phyloP scores from a whole-genome alignment of 2,888 invertebrate species.

The Caenorhabditis sp. region DNA sequence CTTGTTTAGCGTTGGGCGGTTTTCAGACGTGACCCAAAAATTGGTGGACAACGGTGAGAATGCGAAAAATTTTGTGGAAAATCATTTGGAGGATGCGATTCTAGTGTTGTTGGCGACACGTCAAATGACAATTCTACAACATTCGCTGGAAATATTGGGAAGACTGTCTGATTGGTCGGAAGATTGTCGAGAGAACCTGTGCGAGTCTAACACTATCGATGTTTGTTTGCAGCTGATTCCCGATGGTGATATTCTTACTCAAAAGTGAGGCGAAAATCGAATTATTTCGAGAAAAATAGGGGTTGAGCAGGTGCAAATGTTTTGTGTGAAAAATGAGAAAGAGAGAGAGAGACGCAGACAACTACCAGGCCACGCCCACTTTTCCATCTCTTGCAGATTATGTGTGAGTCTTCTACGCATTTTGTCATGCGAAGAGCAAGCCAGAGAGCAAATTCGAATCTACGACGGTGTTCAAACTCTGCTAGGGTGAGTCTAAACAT shows the following conservation, averaged over 20 bases:
- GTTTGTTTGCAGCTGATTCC: conserved; percentile 49
- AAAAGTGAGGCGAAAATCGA: too few species aligned
- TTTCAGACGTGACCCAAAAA: conserved; percentile 43
- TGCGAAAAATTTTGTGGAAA: conserved; percentile 39
- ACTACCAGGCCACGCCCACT: too few species aligned
- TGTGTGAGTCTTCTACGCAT: conserved; percentile 55
- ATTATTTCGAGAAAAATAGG: too few species aligned
- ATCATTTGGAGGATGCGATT: conserved; percentile 20
- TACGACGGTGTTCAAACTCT: conserved; percentile 58
- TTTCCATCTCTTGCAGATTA: conserved; percentile 38
- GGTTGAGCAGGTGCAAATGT: not conserved
- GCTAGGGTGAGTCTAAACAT: conserved; percentile 23
- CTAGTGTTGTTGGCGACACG: conserved; percentile 22
- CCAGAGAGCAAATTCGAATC: conserved; percentile 55
- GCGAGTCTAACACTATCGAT: conserved; percentile 55
- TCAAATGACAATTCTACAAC: conserved; percentile 42
- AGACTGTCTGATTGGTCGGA: conserved; percentile 48
- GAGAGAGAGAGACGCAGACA: not conserved
- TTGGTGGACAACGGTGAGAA: conserved; percentile 32
- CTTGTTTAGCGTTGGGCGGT: not conserved
- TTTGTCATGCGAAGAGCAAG: conserved; percentile 54
- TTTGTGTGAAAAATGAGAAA: not conserved
- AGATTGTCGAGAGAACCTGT: conserved; percentile 44
- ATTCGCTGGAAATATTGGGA: conserved; percentile 45
- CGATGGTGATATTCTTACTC: conserved; percentile 56